phyloP scores from a whole-genome alignment of 1,140 invertebrate species.

The Brachionus paranguensis region DNA sequence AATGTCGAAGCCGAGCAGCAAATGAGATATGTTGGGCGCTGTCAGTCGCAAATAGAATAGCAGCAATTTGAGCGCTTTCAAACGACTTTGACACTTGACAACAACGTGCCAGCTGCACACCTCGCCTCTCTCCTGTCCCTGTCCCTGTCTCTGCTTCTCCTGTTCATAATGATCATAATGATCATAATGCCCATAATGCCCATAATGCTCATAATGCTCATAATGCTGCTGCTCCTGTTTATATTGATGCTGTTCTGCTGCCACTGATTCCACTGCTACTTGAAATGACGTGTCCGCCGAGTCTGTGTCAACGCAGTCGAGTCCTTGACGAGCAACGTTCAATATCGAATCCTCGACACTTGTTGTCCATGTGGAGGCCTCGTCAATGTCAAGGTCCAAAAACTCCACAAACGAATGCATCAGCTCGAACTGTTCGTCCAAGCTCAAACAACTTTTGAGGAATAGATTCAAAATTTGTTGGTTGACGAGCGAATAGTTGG shows the following conservation, averaged over 20 bases:
- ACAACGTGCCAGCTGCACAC: too few relatives aligned
- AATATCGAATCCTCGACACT: neutral
- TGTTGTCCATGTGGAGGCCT: neutral
- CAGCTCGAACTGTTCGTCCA: constrained; percentile 30
- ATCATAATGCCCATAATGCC: too few relatives aligned
- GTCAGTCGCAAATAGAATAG: constrained; percentile 68
- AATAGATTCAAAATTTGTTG: constrained; percentile 32
- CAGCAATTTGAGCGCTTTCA: constrained; percentile 61
- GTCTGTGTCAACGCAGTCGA: neutral
- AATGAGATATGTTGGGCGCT: constrained; percentile 76
- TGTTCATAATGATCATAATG: too few relatives aligned
- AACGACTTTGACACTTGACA: neutral
- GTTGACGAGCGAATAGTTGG: constrained; percentile 20
- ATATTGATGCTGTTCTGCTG: too few relatives aligned
- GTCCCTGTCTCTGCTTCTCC: too few relatives aligned
- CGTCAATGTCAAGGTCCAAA: neutral
- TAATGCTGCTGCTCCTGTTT: too few relatives aligned
- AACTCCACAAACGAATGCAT: constrained; percentile 35
- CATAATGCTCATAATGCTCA: too few relatives aligned
- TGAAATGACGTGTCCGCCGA: neutral
- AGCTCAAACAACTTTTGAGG: constrained; percentile 1
- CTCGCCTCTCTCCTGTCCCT: too few relatives aligned
- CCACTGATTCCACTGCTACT: too few relatives aligned
- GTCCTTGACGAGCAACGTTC: neutral
- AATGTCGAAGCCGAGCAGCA: constrained; percentile 67